Evolutionary conservation across 2,113 vertebrate species (phyloP), one percentile per base, ranked within the genome.

Genomic region (Nicator chloris): DNA sequence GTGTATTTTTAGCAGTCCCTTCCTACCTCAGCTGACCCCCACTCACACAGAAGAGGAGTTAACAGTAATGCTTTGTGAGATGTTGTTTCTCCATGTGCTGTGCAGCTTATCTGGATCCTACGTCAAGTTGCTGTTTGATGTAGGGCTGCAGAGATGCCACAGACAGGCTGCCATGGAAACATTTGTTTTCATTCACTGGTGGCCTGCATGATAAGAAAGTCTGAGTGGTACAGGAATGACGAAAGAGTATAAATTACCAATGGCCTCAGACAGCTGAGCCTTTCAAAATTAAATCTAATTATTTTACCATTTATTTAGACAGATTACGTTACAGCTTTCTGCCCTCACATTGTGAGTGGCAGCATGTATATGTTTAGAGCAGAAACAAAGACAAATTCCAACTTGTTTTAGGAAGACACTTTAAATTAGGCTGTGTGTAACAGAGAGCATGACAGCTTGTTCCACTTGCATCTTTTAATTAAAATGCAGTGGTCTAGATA

Each of bases 281-380:
- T 82, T 88, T 90, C 76, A 94, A 88, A 96, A 56, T 39, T 13
- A 76, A 88, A 73, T 89, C 59, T 83, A 95, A 95, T 94, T 95
- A 93, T 93, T 93, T 85, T 42, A 69, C 40, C 66, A 53, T 56
- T 90, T 80, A 88, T 95, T 94, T 71, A 53, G 75, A 85, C 47
- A 75, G 71, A 66, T 76, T 72, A 78, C 56, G 51, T 70, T 87
- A 77, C 5, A 78, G 64, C 31, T 86, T 78, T 91, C 60, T 75
- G 69, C 51, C 83, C 72, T 86, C 69, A 49, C 16, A 31, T 37
- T 56, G 39, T 10, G 10, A 88, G 51, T 86, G 76, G 66, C 68
- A 82, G 51, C 66, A 31, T 16, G 42, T 54, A 51, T 37, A 70
- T 23, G 17, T 77, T 90, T 90, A 80, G 64, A 90, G 53, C 42